Percentiles rank a stretch among this genome's conserved stretches.
Evolutionary conservation across 2,113 vertebrate species (phyloP).

Genomic region (Amblyornis subalaris): DNA sequence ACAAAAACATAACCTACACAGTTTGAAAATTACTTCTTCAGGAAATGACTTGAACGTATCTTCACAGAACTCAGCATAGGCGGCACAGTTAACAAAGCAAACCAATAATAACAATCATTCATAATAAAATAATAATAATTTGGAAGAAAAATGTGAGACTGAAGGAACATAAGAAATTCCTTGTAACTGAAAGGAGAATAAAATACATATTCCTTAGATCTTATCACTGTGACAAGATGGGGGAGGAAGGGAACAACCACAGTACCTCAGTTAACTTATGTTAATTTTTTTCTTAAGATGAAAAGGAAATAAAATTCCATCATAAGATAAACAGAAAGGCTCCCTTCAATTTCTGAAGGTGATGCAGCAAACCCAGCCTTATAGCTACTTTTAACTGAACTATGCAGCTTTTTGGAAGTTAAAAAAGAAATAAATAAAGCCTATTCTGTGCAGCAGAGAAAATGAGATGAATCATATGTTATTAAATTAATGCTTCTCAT

Average conservation of each 20-base stretch:
- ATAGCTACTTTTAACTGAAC: neutral
- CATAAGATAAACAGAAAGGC: neutral
- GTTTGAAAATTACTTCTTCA: neutral
- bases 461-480: slow-evolving; percentile 33
- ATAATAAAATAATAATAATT: neutral
- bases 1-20: neutral
- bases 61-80: neutral
- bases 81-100: neutral
- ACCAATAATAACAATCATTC: neutral
- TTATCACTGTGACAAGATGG: neutral
- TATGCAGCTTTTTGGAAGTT: neutral
- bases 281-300: neutral
- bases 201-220: neutral
- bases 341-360: neutral
- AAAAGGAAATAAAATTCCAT: neutral
- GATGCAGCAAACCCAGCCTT: neutral
- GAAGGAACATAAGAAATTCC: neutral
- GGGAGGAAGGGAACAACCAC: neutral
- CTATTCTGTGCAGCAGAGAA: neutral
- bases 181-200: neutral
- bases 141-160: neutral
- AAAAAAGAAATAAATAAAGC: neutral
- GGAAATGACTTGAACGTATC: neutral
- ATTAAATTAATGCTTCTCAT: slow-evolving; percentile 47
- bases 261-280: neutral